Base-by-base conservation (phyloP, 2,888 invertebrate genomes). In the Eremobia ochroleuca region DNA sequence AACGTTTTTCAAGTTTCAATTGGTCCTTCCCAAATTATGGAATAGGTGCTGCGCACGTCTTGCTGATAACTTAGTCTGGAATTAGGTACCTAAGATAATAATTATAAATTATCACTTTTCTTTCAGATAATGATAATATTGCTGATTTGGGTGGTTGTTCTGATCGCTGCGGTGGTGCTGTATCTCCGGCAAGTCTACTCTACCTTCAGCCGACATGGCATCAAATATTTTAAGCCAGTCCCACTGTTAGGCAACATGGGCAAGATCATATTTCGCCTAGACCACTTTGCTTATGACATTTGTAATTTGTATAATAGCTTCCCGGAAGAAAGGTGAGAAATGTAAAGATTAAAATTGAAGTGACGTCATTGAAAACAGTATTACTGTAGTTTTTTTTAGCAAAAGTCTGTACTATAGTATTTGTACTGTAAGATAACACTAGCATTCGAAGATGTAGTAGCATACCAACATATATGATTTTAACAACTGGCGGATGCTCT, bases 201-300 rank as follows among this genome's bases (percentile, higher is more conserved):
- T 4, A 88, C 84, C 37, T 93, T 93, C 79, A 88, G 79, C 25
- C 81, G 75, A 13, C 49, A 88, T 85, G 94, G 91, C 0, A 88
- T 94, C 6, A 93, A 92, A 77, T 76, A 89, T 65, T 58, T 88
- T 0, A 84, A 79, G 37, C 83, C 90, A 0, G 4, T 89, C 1
- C 93, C 93, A 4, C 34, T 92, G 0, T 11, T 94, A 21, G 93
- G 94, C 4, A 92, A 93, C 68, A 90, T 92, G 89, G 58, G 64
- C 0, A 76, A 58, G 0, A 2, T 91, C 0, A 0, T 89, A 0
- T 52, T 91, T 8, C 79, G 86, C 0, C 68, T 34, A 11, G 73
- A 85, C 4, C 91, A 92, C 70, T 79, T 92, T 1, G 77, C 81
- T 49, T 87, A 89, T 21, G 79, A 89, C 5, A 25, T 90, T 3